Conservation (phyloP, 2,888 invertebrate species). For the Ennomos fuscantarius region DNA sequence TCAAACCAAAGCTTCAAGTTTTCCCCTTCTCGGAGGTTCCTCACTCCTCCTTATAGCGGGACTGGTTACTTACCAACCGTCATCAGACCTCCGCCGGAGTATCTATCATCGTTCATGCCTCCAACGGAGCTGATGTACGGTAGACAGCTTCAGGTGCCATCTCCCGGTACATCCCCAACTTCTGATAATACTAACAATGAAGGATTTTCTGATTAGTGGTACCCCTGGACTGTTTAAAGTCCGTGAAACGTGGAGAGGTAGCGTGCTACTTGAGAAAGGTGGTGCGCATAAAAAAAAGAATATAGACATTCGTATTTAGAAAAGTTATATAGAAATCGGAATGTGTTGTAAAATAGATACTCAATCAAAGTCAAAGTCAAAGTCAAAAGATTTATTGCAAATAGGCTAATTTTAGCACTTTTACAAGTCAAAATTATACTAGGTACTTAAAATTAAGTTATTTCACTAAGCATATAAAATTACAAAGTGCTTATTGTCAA, state of each 20-base stretch:
- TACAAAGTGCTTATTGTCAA: too few relatives aligned
- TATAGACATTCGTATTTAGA: neutral
- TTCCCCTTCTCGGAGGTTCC: conserved; percentile 90
- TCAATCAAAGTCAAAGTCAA: too few relatives aligned
- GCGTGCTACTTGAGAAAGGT: conserved; percentile 6
- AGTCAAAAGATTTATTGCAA: too few relatives aligned
- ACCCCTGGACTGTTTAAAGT: conserved; percentile 52
- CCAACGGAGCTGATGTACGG: conserved; percentile 79
- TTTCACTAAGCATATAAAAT: too few relatives aligned
- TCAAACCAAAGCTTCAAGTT: conserved; percentile 86
- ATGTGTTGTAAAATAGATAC: too few relatives aligned
- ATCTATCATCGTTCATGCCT: conserved; percentile 75
- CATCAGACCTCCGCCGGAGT: conserved; percentile 85
- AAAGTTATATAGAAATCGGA: neutral
- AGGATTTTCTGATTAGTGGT: conserved; percentile 79
- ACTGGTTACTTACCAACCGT: conserved; percentile 93
- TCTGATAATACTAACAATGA: conserved; percentile 82
- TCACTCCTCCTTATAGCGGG: conserved; percentile 93
- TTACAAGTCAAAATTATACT: too few relatives aligned
- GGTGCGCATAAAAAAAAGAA: neutral
- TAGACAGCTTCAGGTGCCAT: conserved; percentile 73
- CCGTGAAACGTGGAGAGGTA: conserved; percentile 3
- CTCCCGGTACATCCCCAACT: conserved; percentile 79
- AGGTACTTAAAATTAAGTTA: too few relatives aligned
- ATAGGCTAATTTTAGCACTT: too few relatives aligned